phyloP scores from a whole-genome alignment of 30 jellyfish, hydroid and myxozoan species.

The Aurelia aurita region DNA sequence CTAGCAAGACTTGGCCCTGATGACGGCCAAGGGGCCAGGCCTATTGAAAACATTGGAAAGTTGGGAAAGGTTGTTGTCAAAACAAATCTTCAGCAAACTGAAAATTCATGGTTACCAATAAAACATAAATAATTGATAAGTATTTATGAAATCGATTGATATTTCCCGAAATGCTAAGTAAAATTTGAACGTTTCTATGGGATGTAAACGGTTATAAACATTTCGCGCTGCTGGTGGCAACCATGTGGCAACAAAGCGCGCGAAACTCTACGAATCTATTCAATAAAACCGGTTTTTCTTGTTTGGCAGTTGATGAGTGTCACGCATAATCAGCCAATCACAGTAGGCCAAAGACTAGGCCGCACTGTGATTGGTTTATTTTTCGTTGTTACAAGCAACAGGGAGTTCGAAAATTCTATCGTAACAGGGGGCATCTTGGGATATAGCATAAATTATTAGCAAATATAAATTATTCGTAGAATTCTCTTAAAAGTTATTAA shows the following conservation, averaged over 20 bases:
- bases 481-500: neutral
- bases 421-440: constrained; percentile 14
- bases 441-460: neutral
- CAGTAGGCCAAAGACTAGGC: neutral
- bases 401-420: neutral
- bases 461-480: too few species aligned
- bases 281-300: constrained; percentile 29
- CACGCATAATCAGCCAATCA: constrained; percentile 63
- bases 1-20: too few species aligned
- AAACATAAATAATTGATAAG: too few species aligned
- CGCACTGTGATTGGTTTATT: neutral
- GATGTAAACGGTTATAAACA: neutral
- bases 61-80: too few species aligned
- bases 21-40: too few species aligned
- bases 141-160: too few species aligned
- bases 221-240: constrained; percentile 66
- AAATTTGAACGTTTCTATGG: neutral
- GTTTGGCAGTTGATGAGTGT: constrained; percentile 28
- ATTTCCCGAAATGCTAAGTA: neutral
- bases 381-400: constrained; percentile 1
- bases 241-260: neutral
- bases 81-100: too few species aligned
- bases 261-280: constrained; percentile 24
- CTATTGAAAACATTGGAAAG: too few species aligned
- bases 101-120: too few species aligned